Evolutionary conservation across 2,888 invertebrate genomes (phyloP), one percentile per base, ranked within the genome.

Genomic region (Zygothrica quintamaculata): DNA sequence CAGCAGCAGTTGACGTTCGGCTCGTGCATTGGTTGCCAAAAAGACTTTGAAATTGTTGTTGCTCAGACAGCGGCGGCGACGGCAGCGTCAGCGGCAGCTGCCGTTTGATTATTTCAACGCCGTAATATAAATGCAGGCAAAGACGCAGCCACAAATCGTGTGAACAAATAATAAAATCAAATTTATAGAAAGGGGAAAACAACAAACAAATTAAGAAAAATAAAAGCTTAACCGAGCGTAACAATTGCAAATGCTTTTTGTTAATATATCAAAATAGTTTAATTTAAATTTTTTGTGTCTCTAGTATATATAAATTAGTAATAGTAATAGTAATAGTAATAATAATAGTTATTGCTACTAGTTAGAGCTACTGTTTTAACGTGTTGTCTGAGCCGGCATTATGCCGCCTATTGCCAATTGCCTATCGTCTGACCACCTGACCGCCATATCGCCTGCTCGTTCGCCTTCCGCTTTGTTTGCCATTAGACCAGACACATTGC

Each of bases 21-120:
- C 51, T 59, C 57, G 51, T 73, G 74, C 68, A 72, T 72, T 72
- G 72, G 72, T 53, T 72, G 74, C 70, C 74, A 59, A 53, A 55
- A 48, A 48, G 25, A 22, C 69, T 55, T 29, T 31, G 44, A 15
- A 43, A 51, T 65, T 72, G 74, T 70, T 65, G 65, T 65, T 65
- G 65, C 65, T 26, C 51, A 66, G 62, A 68, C 68, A 34, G 37
- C 40, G 11, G 40, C 39, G 9, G 29, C 34, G 47, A 34, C 60
- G 42, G 48, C 67, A 33, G 50, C 56, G 6, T 29, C 31, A 25
- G 39, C 37, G 65, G 56, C 73, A 65, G 66, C 76, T 66, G 67
- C 69, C 59, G 62, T 61, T 60, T 64, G 60, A 50, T 75, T 57
- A 55, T 59, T 65, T 59, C 42, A 42, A 31, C 56, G 66, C 60